These are phyloP conservation scores for Anagyrus pseudococci DNA, from an alignment of 2,888 invertebrate species.

Conservation along the genomic window DNA sequence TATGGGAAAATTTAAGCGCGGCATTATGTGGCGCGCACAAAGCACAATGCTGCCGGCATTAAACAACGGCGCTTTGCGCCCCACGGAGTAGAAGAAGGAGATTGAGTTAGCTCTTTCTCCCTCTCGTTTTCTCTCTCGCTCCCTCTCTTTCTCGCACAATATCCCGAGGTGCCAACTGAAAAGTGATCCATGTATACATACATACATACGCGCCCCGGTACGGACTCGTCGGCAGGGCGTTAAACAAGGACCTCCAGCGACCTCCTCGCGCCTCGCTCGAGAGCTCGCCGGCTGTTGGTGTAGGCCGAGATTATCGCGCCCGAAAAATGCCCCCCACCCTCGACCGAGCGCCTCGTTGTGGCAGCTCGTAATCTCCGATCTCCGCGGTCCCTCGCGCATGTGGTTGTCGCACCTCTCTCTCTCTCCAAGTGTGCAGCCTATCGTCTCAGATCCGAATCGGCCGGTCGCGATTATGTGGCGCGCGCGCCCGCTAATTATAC, in stretches of 20 bases:
- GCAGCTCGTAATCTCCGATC: background rate
- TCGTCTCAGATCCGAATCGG: too few relatives aligned
- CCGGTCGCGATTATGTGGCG: background rate
- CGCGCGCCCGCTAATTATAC: constrained; percentile 26
- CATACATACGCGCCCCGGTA: background rate
- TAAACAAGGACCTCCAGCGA: background rate
- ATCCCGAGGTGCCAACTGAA: constrained; percentile 21
- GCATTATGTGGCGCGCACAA: background rate
- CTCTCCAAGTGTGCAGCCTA: too few relatives aligned
- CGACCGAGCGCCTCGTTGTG: constrained; percentile 5
- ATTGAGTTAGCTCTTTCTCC: background rate
- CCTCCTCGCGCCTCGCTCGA: background rate
- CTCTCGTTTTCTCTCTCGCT: background rate
- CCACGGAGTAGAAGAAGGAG: background rate
- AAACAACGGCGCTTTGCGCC: background rate
- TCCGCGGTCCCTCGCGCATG: background rate
- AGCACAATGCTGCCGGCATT: background rate
- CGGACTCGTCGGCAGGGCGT: background rate
- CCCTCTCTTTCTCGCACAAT: background rate
- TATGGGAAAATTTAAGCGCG: constrained; percentile 18
- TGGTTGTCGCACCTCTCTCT: too few relatives aligned
- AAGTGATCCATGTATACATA: constrained; percentile 14
- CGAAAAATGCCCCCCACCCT: constrained; percentile 14
- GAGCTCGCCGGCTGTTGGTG: background rate
- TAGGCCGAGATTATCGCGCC: background rate